Percentiles rank a stretch among this genome's conserved stretches.
These are phyloP conservation scores for Peucedramus taeniatus DNA, from an alignment of 2,113 vertebrate genomes.

Conservation along the genomic window DNA sequence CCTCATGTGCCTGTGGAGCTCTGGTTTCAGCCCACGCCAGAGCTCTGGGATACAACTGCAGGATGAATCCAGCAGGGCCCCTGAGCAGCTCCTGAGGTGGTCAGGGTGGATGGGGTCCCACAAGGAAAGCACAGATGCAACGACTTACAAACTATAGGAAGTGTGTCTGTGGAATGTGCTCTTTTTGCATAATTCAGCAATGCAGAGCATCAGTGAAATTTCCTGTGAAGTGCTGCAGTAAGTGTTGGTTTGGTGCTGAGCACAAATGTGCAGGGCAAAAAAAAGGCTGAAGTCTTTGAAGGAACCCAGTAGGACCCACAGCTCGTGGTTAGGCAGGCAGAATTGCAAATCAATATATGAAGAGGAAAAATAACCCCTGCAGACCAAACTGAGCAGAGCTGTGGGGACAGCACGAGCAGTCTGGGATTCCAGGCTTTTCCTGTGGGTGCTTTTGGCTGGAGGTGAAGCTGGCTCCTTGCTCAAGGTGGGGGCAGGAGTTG, in stretches of 20 bases:
- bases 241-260: neutral
- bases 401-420: neutral
- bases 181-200: neutral
- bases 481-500: rapidly evolving
- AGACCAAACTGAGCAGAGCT: neutral
- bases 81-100: neutral
- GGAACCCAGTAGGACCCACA: neutral
- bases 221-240: neutral
- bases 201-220: rapidly evolving
- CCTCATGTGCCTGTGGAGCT: neutral
- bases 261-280: neutral
- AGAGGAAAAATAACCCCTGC: neutral
- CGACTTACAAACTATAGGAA: neutral
- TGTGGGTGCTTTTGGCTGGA: neutral
- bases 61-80: neutral
- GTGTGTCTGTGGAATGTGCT: neutral
- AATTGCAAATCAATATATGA: neutral
- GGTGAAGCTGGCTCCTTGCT: neutral
- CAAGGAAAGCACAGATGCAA: neutral
- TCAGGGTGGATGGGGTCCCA: neutral
- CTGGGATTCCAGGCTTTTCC: neutral
- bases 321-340: neutral
- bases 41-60: neutral
- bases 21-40: rapidly evolving
- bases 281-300: neutral